Evolutionary conservation across 2,888 invertebrate genomes (phyloP).

Genomic region (Netelia virgata): DNA sequence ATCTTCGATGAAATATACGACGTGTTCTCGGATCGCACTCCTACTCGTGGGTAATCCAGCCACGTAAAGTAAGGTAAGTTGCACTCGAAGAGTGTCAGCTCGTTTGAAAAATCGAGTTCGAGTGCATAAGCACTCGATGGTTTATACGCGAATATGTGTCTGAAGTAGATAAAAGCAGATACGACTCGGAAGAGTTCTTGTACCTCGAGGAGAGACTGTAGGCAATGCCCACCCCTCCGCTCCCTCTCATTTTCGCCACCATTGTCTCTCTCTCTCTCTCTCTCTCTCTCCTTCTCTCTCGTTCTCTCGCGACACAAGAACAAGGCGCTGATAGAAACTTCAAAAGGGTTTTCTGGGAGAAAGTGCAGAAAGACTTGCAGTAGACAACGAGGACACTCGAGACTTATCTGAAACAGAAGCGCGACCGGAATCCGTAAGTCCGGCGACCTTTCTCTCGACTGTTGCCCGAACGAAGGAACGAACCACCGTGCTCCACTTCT

Average conservation of each 20-base stretch:
- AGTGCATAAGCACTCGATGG: slow-evolving; percentile 1
- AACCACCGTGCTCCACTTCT: slow-evolving; percentile 14
- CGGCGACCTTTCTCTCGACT: slow-evolving; percentile 44
- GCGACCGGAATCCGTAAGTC: slow-evolving; percentile 69
- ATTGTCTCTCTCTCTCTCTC: not conserved
- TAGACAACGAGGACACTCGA: slow-evolving; percentile 57
- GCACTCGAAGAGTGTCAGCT: not conserved
- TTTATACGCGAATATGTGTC: slow-evolving; percentile 6
- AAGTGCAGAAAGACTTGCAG: slow-evolving; percentile 32
- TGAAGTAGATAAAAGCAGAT: slow-evolving; percentile 3
- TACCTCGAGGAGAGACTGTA: not conserved
- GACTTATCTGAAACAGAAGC: slow-evolving; percentile 64
- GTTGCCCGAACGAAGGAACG: not conserved
- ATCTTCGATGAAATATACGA: too few species aligned
- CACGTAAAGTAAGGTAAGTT: not conserved
- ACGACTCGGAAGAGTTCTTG: too few species aligned
- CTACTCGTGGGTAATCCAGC: not conserved
- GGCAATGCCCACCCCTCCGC: too few species aligned
- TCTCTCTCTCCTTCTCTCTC: slow-evolving; percentile 26
- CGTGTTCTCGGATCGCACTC: too few species aligned
- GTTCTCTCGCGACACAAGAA: slow-evolving; percentile 14
- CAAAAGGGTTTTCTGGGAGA: slow-evolving; percentile 49
- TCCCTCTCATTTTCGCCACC: not conserved
- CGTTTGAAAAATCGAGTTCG: slow-evolving; percentile 11
- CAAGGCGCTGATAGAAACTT: slow-evolving; percentile 44